Conservation (phyloP, 2,113 vertebrate species). For the Corythoichthys haematopterus region DNA sequence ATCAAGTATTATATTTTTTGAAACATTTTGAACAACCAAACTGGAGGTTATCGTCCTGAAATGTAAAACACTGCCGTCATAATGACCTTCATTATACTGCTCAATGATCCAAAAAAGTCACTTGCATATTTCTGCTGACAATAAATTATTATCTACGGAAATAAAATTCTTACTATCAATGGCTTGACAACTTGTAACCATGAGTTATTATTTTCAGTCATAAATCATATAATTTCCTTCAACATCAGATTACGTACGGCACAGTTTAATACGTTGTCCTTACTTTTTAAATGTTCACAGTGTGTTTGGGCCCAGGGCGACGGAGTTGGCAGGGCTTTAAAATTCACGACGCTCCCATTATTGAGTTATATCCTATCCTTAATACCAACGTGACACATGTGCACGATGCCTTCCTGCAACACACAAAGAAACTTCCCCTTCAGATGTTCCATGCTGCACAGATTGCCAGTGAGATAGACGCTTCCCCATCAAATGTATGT, state of each 20-base stretch:
- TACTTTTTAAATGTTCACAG: background rate
- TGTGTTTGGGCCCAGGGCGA: conserved; percentile 11
- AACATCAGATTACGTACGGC: background rate
- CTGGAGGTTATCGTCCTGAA: no score
- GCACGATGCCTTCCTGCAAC: background rate
- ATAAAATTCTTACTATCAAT: background rate
- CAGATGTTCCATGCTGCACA: conserved; percentile 32
- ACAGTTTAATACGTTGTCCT: background rate
- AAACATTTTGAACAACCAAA: no score
- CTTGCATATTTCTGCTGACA: background rate
- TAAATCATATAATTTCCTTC: background rate
- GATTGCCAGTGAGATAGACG: conserved; percentile 35
- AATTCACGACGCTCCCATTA: conserved; percentile 29
- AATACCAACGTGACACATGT: conserved; percentile 14
- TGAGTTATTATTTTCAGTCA: background rate
- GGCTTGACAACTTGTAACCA: background rate
- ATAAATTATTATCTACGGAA: background rate
- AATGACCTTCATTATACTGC: no score
- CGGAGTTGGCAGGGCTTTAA: conserved; percentile 11
- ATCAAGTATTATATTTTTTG: no score
- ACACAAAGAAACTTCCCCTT: conserved; percentile 31
- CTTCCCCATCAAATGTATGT: conserved; percentile 10
- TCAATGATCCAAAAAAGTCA: no score
- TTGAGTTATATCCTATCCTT: conserved; percentile 30
- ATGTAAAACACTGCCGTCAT: no score